Evolutionary conservation across 2,888 invertebrate species (phyloP).

Genomic region (Nemotelus nigrinus): DNA sequence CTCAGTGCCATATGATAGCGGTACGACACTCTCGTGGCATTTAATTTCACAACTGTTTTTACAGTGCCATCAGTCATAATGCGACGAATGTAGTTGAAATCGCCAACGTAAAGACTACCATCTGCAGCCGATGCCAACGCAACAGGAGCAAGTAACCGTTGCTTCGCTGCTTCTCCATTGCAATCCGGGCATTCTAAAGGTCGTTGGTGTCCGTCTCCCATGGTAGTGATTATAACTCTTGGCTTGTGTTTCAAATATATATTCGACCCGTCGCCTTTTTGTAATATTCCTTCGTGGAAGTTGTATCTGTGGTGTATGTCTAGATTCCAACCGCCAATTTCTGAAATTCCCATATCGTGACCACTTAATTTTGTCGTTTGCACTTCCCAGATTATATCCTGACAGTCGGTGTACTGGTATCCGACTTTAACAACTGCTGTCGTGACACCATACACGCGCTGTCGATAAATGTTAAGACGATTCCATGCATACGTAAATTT

Average conservation of each 20-base stretch:
- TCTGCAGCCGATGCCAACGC: constrained; percentile 91
- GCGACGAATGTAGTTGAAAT: constrained; percentile 92
- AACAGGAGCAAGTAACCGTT: constrained; percentile 89
- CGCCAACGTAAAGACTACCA: constrained; percentile 94
- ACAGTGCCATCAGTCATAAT: constrained; percentile 84
- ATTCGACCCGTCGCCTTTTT: constrained; percentile 97
- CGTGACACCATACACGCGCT: constrained; percentile 95
- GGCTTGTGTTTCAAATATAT: constrained; percentile 94
- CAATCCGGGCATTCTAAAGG: constrained; percentile 85
- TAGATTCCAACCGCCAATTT: constrained; percentile 97
- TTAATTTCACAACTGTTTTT: constrained; percentile 67
- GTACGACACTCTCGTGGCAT: constrained; percentile 92
- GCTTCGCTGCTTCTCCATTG: constrained; percentile 80
- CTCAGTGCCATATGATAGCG: constrained; percentile 96
- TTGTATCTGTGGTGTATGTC: constrained; percentile 98
- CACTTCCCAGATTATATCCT: constrained; percentile 93
- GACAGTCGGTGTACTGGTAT: constrained; percentile 93
- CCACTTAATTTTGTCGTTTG: constrained; percentile 95
- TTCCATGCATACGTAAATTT: constrained; percentile 99
- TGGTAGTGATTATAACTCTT: constrained; percentile 86
- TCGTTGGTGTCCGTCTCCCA: constrained; percentile 92
- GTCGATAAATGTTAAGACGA: constrained; percentile 92
- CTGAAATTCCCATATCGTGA: constrained; percentile 96
- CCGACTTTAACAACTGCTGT: constrained; percentile 95
- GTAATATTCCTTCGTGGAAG: constrained; percentile 96